A percentile compares a stretch with the other conserved stretches of the same genome.
Conservation (phyloP, 1,140 invertebrate species). For the Musca vetustissima region DNA sequence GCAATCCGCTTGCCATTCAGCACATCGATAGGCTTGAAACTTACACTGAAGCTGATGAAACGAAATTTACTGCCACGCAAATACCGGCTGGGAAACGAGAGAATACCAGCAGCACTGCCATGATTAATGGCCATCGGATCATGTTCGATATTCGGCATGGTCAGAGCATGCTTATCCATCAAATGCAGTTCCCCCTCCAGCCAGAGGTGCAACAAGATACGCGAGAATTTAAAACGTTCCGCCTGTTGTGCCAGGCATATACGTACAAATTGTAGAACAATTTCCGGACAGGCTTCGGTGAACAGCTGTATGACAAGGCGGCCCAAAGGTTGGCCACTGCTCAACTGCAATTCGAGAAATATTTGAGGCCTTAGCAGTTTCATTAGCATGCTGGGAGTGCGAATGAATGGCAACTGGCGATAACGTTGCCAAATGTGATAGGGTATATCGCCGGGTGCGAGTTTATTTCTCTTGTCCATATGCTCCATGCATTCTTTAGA, state of each 20-base stretch:
- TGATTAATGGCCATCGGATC: conserved; percentile 44
- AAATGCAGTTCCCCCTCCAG: conserved; percentile 37
- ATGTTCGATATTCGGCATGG: conserved; percentile 38
- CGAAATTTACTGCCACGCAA: conserved; percentile 35
- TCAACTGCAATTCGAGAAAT: conserved; percentile 42
- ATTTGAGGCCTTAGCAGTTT: conserved; percentile 39
- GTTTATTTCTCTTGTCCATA: not conserved
- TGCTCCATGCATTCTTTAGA: not conserved
- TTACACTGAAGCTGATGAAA: conserved; percentile 38
- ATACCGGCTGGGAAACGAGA: conserved; percentile 40
- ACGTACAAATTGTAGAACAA: conserved; percentile 43
- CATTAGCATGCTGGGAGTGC: conserved; percentile 30
- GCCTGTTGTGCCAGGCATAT: conserved; percentile 34
- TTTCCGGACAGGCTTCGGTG: conserved; percentile 46
- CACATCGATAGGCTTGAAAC: conserved; percentile 43
- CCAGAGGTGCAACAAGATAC: conserved; percentile 45
- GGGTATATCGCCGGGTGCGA: conserved; percentile 18
- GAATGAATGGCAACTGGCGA: conserved; percentile 30
- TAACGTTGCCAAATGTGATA: conserved; percentile 35
- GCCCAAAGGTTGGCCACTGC: conserved; percentile 37
- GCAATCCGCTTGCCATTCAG: conserved; percentile 43
- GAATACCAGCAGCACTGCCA: conserved; percentile 32
- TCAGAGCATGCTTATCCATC: conserved; percentile 21
- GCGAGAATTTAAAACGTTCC: conserved; percentile 33
- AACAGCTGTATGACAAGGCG: conserved; percentile 42